Conservation (phyloP, 2,113 vertebrate species). For the Motacilla tschutschensis region DNA sequence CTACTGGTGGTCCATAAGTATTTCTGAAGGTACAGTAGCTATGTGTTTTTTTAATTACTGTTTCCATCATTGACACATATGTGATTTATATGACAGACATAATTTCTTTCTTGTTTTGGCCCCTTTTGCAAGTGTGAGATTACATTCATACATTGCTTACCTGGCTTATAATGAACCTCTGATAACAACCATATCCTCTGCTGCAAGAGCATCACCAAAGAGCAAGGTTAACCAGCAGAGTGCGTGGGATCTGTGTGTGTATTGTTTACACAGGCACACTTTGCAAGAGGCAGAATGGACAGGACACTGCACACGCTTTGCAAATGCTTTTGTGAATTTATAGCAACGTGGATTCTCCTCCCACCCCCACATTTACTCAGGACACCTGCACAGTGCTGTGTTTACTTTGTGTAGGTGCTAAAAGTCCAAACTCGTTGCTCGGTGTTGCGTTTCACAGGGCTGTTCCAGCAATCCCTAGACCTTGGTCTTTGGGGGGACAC, state of each 20-base stretch:
- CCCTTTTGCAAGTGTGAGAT: background rate
- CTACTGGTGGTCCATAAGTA: background rate
- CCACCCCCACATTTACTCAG: background rate
- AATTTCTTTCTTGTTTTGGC: background rate
- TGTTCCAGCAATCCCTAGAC: background rate
- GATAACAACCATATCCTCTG: background rate
- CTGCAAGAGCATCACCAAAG: background rate
- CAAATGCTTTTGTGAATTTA: background rate
- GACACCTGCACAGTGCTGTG: background rate
- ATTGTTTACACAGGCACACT: background rate
- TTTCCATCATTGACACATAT: background rate
- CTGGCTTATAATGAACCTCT: background rate
- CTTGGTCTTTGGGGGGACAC: background rate
- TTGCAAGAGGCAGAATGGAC: background rate
- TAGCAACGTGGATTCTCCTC: background rate
- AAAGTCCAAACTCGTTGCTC: background rate
- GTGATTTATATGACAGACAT: background rate
- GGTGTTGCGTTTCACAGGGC: background rate
- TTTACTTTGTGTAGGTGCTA: background rate
- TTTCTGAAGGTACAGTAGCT: background rate
- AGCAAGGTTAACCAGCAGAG: background rate
- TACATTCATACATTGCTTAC: background rate
- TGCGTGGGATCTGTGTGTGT: background rate
- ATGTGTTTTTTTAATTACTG: background rate
- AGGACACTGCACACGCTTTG: background rate